Percentiles rank a stretch among this genome's conserved stretches.
Conservation (phyloP, 2,113 vertebrate species). For the Epinephelus lanceolatus region DNA sequence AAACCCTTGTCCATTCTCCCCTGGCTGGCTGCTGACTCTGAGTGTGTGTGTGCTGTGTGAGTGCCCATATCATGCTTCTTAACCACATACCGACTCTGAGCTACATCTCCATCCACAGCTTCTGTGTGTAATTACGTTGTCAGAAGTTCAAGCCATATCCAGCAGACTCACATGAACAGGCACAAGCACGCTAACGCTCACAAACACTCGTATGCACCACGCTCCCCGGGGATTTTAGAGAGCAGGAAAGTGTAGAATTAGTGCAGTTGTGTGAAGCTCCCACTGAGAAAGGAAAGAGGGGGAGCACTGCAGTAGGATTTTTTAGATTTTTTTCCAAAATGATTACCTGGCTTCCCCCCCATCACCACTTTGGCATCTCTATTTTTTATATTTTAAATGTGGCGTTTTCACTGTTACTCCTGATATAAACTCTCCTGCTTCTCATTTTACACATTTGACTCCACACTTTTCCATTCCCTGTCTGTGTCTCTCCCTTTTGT, state of each 20-base stretch:
- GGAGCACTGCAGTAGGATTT: neutral
- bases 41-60: slow-evolving; percentile 14
- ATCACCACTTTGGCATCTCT: neutral
- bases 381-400: slow-evolving; percentile 30
- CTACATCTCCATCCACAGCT: slow-evolving; percentile 71
- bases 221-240: slow-evolving; percentile 43
- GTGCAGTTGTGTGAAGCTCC: slow-evolving; percentile 39
- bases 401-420: neutral
- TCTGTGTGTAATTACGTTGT: slow-evolving; percentile 78
- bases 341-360: slow-evolving; percentile 13
- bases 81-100: slow-evolving; percentile 68
- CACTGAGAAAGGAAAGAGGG: slow-evolving; percentile 25
- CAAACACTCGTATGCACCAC: slow-evolving; percentile 29
- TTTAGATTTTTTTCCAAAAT: neutral
- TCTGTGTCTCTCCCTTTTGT: slow-evolving; percentile 16
- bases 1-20: slow-evolving; percentile 33
- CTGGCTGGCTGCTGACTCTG: slow-evolving; percentile 23
- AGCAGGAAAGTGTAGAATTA: slow-evolving; percentile 60
- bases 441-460: slow-evolving; percentile 34
- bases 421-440: slow-evolving; percentile 13
- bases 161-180: slow-evolving; percentile 57
- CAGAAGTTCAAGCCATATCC: slow-evolving; percentile 65
- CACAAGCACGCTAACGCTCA: slow-evolving; percentile 9
- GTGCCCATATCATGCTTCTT: slow-evolving; percentile 64
- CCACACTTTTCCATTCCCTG: neutral